Evolutionary conservation across 2,888 invertebrate genomes (phyloP).

Genomic region (Macaria notata): DNA sequence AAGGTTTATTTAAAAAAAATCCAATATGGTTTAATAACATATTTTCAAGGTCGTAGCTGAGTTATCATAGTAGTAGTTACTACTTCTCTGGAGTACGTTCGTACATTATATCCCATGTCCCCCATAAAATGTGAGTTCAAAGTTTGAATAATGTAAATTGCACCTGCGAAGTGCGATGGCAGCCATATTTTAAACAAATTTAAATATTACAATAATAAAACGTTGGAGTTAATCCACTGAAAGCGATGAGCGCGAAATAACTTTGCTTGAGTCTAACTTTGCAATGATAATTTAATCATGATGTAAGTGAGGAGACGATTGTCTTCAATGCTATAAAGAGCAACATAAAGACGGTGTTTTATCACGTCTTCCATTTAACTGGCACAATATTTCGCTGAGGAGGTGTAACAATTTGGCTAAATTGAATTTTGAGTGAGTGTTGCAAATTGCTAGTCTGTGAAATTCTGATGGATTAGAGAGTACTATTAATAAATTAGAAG

Average conservation of each 20-base stretch:
- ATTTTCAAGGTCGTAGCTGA: no score
- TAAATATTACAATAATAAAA: conserved; percentile 51
- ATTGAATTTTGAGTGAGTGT: conserved; percentile 7
- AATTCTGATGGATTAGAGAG: no score
- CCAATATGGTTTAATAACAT: no score
- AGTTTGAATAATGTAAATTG: conserved; percentile 12
- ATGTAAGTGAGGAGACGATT: conserved; percentile 62
- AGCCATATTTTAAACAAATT: conserved; percentile 33
- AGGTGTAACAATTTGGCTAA: conserved; percentile 26
- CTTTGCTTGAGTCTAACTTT: conserved; percentile 59
- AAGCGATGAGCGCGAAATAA: conserved; percentile 54
- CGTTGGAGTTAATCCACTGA: conserved; percentile 46
- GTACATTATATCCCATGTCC: neutral
- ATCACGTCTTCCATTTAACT: conserved; percentile 36
- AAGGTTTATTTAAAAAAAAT: no score
- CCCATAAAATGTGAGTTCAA: conserved; percentile 9
- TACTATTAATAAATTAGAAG: no score
- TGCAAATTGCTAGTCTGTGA: no score
- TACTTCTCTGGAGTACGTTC: no score
- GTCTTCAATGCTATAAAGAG: conserved; percentile 60
- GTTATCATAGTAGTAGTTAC: no score
- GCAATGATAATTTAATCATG: conserved; percentile 78
- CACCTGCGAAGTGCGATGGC: conserved; percentile 8
- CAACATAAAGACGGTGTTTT: conserved; percentile 44
- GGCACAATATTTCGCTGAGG: conserved; percentile 27